Evolutionary conservation across 2,797 vertebrate species (phyloP).

Genomic region (Rhynchonycteris naso): DNA sequence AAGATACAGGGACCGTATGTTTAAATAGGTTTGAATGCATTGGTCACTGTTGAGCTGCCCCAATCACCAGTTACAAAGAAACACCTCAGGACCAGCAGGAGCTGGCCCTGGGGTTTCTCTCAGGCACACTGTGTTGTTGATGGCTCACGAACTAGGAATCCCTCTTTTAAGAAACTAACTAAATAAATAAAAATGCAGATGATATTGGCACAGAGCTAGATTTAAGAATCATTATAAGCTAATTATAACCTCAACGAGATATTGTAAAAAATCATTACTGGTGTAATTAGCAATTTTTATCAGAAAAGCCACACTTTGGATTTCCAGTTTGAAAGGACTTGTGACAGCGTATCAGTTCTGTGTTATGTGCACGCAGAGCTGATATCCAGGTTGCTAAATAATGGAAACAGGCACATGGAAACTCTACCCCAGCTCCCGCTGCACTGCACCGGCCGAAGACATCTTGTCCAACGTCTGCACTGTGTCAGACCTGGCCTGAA

Average conservation of each 20-base stretch:
- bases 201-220: not conserved
- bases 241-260: not conserved
- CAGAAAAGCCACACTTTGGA: not conserved
- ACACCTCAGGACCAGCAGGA: not conserved
- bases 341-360: not conserved
- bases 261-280: not conserved
- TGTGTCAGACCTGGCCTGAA: not conserved
- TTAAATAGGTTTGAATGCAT: not conserved
- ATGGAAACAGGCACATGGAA: not conserved
- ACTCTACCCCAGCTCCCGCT: not conserved
- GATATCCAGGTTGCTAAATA: conserved; percentile 24
- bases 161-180: not conserved
- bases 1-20: not conserved
- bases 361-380: fast-evolving
- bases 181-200: not conserved
- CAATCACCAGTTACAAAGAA: not conserved
- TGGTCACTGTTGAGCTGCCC: not conserved
- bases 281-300: not conserved
- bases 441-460: fast-evolving
- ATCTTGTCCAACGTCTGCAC: not conserved
- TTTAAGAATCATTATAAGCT: not conserved
- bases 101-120: not conserved
- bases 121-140: not conserved
- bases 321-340: not conserved
- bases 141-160: not conserved